These are phyloP conservation scores for Phoxinus phoxinus DNA, from an alignment of 2,113 vertebrate species.

Conservation along the genomic window DNA sequence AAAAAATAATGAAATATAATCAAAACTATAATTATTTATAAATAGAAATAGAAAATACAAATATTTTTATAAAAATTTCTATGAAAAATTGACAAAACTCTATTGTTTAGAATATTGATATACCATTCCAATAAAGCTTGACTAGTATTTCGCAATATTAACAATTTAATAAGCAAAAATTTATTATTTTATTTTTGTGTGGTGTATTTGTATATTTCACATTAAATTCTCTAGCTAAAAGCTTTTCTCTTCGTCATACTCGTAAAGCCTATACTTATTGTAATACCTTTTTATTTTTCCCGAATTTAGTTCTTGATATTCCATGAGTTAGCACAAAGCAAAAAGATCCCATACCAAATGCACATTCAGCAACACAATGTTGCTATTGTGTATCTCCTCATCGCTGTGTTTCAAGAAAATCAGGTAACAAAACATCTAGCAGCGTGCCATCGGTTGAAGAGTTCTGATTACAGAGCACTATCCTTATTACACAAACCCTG, in stretches of 20 bases:
- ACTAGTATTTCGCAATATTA: too few species aligned
- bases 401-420: neutral
- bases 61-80: too few species aligned
- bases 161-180: neutral
- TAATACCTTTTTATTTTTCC: neutral
- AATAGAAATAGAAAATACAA: too few species aligned
- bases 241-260: neutral
- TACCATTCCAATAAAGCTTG: too few species aligned
- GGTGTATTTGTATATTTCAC: neutral
- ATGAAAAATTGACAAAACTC: too few species aligned
- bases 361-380: neutral
- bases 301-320: neutral
- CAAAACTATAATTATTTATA: too few species aligned
- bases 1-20: too few species aligned
- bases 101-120: too few species aligned
- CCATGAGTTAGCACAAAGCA: neutral
- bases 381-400: constrained; percentile 13
- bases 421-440: neutral
- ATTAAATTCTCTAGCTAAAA: neutral
- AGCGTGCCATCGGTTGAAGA: neutral
- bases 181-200: neutral
- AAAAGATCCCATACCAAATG: neutral
- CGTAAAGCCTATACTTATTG: constrained; percentile 2
- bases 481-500: neutral
- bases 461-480: constrained; percentile 23